Percentiles rank a stretch among this genome's conserved stretches.
Evolutionary conservation across 2,888 invertebrate species (phyloP).

Genomic region (Coecobrya sp.): DNA sequence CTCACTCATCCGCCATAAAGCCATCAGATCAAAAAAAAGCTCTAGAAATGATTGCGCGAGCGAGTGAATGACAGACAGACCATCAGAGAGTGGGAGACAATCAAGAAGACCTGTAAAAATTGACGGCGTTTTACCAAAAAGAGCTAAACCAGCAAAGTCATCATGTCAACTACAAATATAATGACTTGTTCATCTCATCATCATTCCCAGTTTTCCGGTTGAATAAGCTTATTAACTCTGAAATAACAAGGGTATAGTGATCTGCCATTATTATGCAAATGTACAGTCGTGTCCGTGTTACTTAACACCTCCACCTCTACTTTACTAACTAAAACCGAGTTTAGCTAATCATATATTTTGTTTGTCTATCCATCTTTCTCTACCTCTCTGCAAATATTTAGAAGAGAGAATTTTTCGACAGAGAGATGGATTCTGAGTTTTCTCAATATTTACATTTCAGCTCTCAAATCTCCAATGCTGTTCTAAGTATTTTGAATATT

Average conservation of each 20-base stretch:
- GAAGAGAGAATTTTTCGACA: not conserved
- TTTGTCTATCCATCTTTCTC: no score
- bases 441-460: not conserved
- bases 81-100: not conserved
- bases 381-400: constrained; percentile 10
- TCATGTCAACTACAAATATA: not conserved
- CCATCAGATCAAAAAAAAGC: not conserved
- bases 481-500: not conserved
- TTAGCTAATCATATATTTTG: not conserved
- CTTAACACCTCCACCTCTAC: constrained; percentile 11
- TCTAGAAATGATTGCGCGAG: no score
- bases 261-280: constrained; percentile 14
- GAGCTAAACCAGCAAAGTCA: not conserved
- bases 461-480: not conserved
- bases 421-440: not conserved
- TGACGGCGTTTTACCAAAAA: constrained; percentile 21
- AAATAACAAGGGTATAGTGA: not conserved
- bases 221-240: constrained; percentile 53
- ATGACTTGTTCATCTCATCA: not conserved
- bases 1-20: not conserved
- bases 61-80: constrained; percentile 24
- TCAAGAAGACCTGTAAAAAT: not conserved
- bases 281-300: not conserved
- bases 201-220: not conserved
- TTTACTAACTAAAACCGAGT: not conserved